A percentile compares a stretch with the other conserved stretches of the same genome.
Evolutionary conservation across 2,888 invertebrate species (phyloP).

Genomic region (Pyrochroa serraticornis): DNA sequence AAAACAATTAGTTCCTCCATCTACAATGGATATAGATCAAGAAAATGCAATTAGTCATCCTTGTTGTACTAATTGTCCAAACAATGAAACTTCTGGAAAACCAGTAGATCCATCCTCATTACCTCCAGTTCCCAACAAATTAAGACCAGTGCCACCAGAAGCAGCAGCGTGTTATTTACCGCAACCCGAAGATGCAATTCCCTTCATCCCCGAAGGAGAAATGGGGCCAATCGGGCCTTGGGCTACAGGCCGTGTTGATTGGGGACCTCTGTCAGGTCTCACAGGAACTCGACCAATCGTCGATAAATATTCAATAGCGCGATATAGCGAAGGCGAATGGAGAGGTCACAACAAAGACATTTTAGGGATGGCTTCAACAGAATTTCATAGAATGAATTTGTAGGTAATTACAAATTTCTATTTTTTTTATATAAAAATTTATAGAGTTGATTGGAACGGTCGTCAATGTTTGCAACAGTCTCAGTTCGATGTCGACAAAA

Average conservation of each 20-base stretch:
- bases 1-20: too few relatives aligned
- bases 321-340: slow-evolving; percentile 78
- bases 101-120: background rate
- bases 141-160: slow-evolving; percentile 14
- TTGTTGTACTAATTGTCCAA: slow-evolving; percentile 5
- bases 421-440: background rate
- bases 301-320: slow-evolving; percentile 76
- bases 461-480: slow-evolving; percentile 70
- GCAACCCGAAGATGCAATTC: slow-evolving; percentile 59
- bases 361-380: slow-evolving; percentile 47
- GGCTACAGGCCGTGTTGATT: slow-evolving; percentile 75
- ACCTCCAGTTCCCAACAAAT: slow-evolving; percentile 16
- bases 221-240: slow-evolving; percentile 69
- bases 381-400: slow-evolving; percentile 51
- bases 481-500: slow-evolving; percentile 69
- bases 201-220: slow-evolving; percentile 46
- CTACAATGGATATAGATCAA: too few relatives aligned
- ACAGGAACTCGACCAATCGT: slow-evolving; percentile 78
- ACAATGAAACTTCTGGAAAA: background rate
- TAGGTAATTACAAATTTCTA: too few relatives aligned
- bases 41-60: background rate
- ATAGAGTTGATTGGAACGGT: slow-evolving; percentile 65
- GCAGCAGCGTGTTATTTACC: slow-evolving; percentile 63
- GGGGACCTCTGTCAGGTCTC: slow-evolving; percentile 71
- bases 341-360: slow-evolving; percentile 56